Evolutionary conservation across 2,888 invertebrate genomes (phyloP).

Genomic region (Drosophila setosimentum): DNA sequence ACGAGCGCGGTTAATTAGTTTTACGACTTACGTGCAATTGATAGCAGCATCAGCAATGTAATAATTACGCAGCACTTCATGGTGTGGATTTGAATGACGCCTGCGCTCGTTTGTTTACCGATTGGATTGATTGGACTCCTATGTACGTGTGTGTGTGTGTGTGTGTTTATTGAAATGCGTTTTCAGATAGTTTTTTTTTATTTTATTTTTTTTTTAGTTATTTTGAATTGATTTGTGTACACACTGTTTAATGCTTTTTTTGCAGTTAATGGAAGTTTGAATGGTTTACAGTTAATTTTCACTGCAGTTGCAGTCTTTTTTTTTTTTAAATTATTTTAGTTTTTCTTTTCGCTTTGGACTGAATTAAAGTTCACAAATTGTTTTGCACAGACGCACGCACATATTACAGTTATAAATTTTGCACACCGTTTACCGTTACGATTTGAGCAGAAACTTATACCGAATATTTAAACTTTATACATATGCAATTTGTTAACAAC

Average conservation of each 20-base stretch:
- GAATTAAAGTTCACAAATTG: conserved; percentile 18
- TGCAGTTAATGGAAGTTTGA: conserved; percentile 4
- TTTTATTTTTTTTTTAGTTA: background rate
- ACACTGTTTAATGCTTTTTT: background rate
- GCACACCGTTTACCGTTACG: conserved; percentile 33
- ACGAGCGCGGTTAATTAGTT: background rate
- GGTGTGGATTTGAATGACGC: conserved; percentile 20
- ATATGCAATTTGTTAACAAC: conserved; percentile 21
- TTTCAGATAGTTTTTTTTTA: background rate
- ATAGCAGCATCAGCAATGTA: conserved; percentile 61
- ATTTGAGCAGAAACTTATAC: conserved; percentile 18
- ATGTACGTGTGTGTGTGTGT: background rate
- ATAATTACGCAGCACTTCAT: conserved; percentile 70
- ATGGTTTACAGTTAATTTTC: background rate
- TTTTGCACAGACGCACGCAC: conserved; percentile 21
- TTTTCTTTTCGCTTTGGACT: conserved; percentile 12
- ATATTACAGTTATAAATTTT: conserved; percentile 33
- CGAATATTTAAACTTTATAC: conserved; percentile 9
- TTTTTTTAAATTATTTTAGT: background rate
- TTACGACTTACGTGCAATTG: conserved; percentile 68
- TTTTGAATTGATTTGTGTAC: conserved; percentile 1
- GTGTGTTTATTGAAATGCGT: conserved; percentile 10
- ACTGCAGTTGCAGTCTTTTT: conserved; percentile 13
- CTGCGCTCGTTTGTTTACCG: conserved; percentile 26
- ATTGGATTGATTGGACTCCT: conserved; percentile 16